phyloP scores from a whole-genome alignment of 2,113 vertebrate species.

The Carettochelys insculpta region DNA sequence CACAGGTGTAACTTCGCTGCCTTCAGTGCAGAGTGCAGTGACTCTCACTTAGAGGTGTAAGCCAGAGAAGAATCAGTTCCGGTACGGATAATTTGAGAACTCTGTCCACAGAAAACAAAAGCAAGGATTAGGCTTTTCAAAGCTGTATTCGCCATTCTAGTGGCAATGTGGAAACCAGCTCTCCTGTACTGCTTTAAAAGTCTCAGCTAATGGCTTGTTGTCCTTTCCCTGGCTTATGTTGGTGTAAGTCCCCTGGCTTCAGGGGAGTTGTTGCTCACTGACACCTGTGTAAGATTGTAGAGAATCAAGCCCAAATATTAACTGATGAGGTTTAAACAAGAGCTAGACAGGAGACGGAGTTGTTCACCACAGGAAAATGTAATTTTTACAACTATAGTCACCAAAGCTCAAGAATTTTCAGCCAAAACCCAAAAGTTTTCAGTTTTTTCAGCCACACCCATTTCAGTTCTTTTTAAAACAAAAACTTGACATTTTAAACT shows the following conservation, averaged over 20 bases:
- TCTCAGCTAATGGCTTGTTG: not conserved
- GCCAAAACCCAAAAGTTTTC: not conserved
- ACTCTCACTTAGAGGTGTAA: not conserved
- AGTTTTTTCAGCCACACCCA: too few relatives aligned
- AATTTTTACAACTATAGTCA: not conserved
- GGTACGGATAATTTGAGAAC: not conserved
- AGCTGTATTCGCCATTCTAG: not conserved
- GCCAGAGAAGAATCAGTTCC: not conserved
- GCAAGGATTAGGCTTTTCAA: too few relatives aligned
- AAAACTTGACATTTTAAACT: not conserved
- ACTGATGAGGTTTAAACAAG: not conserved
- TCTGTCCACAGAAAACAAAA: not conserved
- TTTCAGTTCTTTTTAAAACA: not conserved
- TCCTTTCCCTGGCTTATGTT: not conserved
- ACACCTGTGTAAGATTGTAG: too few relatives aligned
- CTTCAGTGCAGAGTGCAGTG: not conserved
- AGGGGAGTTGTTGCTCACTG: not conserved
- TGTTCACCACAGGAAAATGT: not conserved
- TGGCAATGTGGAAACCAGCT: not conserved
- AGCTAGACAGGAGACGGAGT: not conserved
- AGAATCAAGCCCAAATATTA: not conserved
- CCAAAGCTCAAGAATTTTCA: not conserved
- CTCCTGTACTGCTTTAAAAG: not conserved
- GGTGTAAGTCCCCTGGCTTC: not conserved
- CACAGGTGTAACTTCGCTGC: not conserved